Percentiles rank a stretch among this genome's conserved stretches.
phyloP scores from a whole-genome alignment of 2,888 invertebrate species.

The Falcaria lacertinaria region DNA sequence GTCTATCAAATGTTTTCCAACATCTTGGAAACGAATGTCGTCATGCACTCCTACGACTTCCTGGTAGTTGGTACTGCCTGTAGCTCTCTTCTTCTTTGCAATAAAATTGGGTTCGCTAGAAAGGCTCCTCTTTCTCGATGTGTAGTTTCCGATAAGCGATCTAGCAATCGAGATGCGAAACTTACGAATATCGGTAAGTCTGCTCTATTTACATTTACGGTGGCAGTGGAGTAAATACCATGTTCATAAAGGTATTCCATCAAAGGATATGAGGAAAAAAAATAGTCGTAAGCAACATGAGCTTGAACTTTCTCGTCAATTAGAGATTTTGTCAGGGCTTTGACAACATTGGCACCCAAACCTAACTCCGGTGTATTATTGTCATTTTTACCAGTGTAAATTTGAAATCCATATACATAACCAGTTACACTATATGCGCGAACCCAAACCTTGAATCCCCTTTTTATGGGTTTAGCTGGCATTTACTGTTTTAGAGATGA shows the following conservation, averaged over 20 bases:
- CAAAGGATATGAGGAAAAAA: conserved; percentile 10
- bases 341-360: conserved; percentile 10
- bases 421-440: conserved; percentile 15
- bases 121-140: conserved; percentile 7
- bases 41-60: conserved; percentile 12
- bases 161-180: conserved; percentile 6
- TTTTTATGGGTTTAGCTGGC: conserved; percentile 27
- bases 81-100: conserved; percentile 11
- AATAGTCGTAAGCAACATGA: conserved; percentile 6
- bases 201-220: conserved; percentile 10
- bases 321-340: conserved; percentile 8
- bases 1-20: conserved; percentile 14
- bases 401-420: conserved; percentile 15
- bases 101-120: conserved; percentile 12
- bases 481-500: conserved; percentile 24
- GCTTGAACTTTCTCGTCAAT: conserved; percentile 12
- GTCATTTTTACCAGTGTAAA: conserved; percentile 9
- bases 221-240: conserved; percentile 12
- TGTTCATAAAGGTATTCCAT: conserved; percentile 8
- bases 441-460: conserved; percentile 27
- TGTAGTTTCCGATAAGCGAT: conserved; percentile 8
- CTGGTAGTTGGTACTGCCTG: conserved; percentile 12
- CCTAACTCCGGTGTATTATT: conserved; percentile 7
- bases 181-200: conserved; percentile 14
- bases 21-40: conserved; percentile 4